Evolutionary conservation across 2,113 vertebrate species (phyloP).

Genomic region (Colius striatus): DNA sequence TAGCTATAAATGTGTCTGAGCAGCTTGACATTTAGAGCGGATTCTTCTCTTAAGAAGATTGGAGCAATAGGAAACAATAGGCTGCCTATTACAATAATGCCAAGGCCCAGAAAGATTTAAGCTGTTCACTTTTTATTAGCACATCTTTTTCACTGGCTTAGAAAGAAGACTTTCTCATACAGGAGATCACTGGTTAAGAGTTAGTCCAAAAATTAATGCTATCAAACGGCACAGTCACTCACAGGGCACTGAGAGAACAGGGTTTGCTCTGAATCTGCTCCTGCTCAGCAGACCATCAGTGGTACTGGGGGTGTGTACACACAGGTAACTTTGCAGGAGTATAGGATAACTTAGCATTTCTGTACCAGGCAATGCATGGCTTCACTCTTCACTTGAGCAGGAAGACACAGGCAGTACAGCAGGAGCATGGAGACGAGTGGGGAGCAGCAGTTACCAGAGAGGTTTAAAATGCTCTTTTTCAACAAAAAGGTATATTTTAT

Average conservation of each 20-base stretch:
- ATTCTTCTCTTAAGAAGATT: conserved; percentile 76
- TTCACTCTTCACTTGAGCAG: background rate
- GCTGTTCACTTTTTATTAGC: background rate
- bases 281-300: too few species aligned
- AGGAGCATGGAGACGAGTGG: background rate
- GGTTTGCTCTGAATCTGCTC: background rate
- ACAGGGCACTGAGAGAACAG: accelerated
- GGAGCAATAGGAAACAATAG: conserved; percentile 18
- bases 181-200: accelerated
- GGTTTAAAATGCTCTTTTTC: background rate
- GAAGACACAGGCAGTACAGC: too few species aligned
- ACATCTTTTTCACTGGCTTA: background rate
- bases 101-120: background rate
- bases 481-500: too few species aligned
- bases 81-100: background rate
- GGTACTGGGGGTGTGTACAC: accelerated
- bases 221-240: accelerated
- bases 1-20: conserved; percentile 65
- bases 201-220: background rate
- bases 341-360: accelerated
- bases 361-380: accelerated
- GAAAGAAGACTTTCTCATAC: background rate
- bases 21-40: background rate
- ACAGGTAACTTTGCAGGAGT: too few species aligned
- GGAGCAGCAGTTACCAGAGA: background rate